These are phyloP conservation scores for Atherinosoma microstoma DNA, from an alignment of 2,797 vertebrate genomes.

Conservation along the genomic window DNA sequence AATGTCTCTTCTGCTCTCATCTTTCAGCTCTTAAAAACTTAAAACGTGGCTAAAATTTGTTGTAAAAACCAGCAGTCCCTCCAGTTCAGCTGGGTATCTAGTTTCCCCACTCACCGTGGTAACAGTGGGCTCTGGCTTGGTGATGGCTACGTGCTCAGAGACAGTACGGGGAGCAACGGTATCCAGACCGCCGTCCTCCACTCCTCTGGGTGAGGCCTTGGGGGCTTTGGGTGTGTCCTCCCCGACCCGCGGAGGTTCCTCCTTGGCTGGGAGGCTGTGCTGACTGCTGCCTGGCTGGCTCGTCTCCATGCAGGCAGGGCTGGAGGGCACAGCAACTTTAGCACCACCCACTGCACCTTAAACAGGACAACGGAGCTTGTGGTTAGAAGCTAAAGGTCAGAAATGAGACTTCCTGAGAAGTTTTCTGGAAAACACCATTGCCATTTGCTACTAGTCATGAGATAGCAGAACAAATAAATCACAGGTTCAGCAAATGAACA, in stretches of 20 bases:
- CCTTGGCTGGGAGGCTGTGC: constrained; percentile 90
- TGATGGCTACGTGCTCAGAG: constrained; percentile 88
- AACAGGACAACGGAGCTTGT: constrained; percentile 92
- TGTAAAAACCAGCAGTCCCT: not conserved
- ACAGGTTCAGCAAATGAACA: no score
- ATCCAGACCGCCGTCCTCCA: constrained; percentile 87
- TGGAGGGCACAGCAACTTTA: constrained; percentile 96
- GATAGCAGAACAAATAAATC: no score
- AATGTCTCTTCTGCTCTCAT: not conserved
- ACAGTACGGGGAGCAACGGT: constrained; percentile 85
- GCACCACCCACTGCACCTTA: constrained; percentile 99
- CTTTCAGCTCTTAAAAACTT: not conserved
- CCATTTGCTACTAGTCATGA: no score
- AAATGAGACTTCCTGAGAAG: not conserved
- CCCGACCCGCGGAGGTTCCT: constrained; percentile 89
- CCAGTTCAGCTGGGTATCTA: not conserved
- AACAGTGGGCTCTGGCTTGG: constrained; percentile 90
- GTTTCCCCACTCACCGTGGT: constrained; percentile 82
- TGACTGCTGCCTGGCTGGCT: constrained; percentile 92
- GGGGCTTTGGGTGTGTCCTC: constrained; percentile 91
- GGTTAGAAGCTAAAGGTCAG: constrained; percentile 77
- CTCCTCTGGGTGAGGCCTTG: constrained; percentile 65
- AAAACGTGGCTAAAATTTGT: not conserved
- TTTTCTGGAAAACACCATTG: no score
- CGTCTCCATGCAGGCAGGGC: constrained; percentile 92